These are phyloP conservation scores for Craniophora ligustri DNA, from an alignment of 2,888 invertebrate genomes.

Conservation along the genomic window DNA sequence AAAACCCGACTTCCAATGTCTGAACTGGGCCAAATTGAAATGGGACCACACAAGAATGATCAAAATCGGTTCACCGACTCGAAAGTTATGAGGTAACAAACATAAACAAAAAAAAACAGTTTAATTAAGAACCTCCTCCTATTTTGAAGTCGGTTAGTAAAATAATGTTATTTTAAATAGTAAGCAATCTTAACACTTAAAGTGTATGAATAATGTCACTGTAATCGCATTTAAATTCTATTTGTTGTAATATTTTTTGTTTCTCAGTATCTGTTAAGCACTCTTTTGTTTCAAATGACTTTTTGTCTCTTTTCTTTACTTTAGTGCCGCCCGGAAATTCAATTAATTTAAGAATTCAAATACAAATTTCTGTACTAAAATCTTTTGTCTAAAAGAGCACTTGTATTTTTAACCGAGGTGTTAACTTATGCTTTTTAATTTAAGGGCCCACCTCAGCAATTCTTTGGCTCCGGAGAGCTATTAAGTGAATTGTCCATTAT, in stretches of 20 bases:
- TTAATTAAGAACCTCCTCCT: background rate
- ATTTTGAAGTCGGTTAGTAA: no score
- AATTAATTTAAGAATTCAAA: constrained; percentile 39
- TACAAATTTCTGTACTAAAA: constrained; percentile 20
- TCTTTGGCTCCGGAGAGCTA: constrained; percentile 32
- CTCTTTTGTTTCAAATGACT: constrained; percentile 1
- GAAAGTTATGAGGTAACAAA: no score
- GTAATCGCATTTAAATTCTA: constrained; percentile 17
- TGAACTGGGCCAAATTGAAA: no score
- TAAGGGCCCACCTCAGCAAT: constrained; percentile 34
- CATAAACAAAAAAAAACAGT: no score
- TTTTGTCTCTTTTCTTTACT: constrained; percentile 29
- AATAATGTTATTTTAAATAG: no score
- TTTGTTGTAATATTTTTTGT: constrained; percentile 21
- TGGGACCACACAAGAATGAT: no score
- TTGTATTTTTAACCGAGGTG: constrained; percentile 36
- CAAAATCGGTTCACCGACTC: no score
- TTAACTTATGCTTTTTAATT: constrained; percentile 56
- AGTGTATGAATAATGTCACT: background rate
- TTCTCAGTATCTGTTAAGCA: constrained; percentile 15
- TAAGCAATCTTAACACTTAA: no score
- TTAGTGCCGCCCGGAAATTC: constrained; percentile 24
- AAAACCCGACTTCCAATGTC: no score
- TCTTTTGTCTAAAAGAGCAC: constrained; percentile 25
- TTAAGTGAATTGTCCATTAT: constrained; percentile 52